Base-by-base conservation (phyloP, 2,888 invertebrate genomes). In the Aphrophora alni region DNA sequence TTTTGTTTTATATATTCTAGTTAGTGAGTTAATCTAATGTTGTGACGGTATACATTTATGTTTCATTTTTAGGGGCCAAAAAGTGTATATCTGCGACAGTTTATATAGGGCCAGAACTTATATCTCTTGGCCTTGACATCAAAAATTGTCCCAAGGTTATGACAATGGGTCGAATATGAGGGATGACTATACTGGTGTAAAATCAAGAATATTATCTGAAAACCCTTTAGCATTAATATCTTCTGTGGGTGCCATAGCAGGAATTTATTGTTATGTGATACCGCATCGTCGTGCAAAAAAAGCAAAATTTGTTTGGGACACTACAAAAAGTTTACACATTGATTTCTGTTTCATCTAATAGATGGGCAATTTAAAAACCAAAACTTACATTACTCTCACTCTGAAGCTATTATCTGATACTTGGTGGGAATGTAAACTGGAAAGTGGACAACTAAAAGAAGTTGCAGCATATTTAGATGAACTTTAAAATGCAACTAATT, bases 211-310 rank as follows among this genome's bases (percentile, higher is more conserved):
- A 70, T 27, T 10, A 14, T 24, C 3, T 33, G 33, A 33, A 33
- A 33, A 33, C 5, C 33, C 33, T 33, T 24, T 70, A 24, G n/a
- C n/a, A n/a, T n/a, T n/a, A 27, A 25, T 70, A 70, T 21, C 21
- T 21, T 21, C 1, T 70, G 17, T 70, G 17, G 17, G 21, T 70
- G 71, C 24, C 71, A 70, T 70, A 70, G 71, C 71, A 3, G 24
- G 71, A 70, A 70, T 70, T 70, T 70, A 70, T 24, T 21, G 24
- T 70, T 70, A 70, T 70, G 24, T 70, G 71, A 70, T 70, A 27
- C 24, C 8, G 2, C 24, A n/a, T n/a, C n/a, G n/a, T n/a, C n/a
- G n/a, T n/a, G n/a, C n/a, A n/a, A n/a, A n/a, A n/a, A n/a, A n/a
- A n/a, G n/a, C n/a, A n/a, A n/a, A 21, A 7, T 68, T 68, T 68